Evolutionary conservation across 2,888 invertebrate species (phyloP), one percentile per base, ranked within the genome.

Genomic region (Lissocephala sabroskyi): DNA sequence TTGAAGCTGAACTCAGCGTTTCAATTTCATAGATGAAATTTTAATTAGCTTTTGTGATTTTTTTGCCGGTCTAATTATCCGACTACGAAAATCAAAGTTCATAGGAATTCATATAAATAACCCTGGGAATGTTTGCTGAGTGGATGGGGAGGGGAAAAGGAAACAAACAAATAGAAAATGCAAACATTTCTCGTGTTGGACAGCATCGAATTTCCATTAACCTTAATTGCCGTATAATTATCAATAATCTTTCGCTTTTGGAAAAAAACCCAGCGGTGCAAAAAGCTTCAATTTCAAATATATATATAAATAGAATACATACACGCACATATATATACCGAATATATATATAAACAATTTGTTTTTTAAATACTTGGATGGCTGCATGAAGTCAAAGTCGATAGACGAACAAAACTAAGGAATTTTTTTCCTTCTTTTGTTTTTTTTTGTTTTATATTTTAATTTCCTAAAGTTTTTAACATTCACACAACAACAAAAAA

Each of bases 361-460:
- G n/a, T n/a, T n/a, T n/a, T n/a, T n/a, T n/a, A 28, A 41, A 56
- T 5, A 39, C 43, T 37, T 18, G n/a, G n/a, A n/a, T n/a, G n/a
- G n/a, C n/a, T n/a, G n/a, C n/a, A n/a, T n/a, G 9, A 36, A 36
- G 18, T 39, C 40, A 43, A 45, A 39, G 46, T 50, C 49, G 11
- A 43, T 44, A 51, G 46, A 50, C 33, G 26, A 30, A 33, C 11
- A 18, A 23, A 23, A 23, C 2, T 18, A 62, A 32, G 37, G 7
- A 52, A 35, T 42, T 43, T 14, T n/a, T 42, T 19, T 32, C 36
- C 29, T 32, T 46, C n/a, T 39, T 32, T 17, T 46, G 23, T 3
- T 32, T 6, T 33, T 14, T 37, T 23, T 19, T 16, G n/a, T 43
- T 39, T 10, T 50, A n/a, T 49, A 5, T 49, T 28, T 37, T 41